Evolutionary conservation across 2,113 vertebrate species (phyloP).

Genomic region (Archocentrus centrarchus): DNA sequence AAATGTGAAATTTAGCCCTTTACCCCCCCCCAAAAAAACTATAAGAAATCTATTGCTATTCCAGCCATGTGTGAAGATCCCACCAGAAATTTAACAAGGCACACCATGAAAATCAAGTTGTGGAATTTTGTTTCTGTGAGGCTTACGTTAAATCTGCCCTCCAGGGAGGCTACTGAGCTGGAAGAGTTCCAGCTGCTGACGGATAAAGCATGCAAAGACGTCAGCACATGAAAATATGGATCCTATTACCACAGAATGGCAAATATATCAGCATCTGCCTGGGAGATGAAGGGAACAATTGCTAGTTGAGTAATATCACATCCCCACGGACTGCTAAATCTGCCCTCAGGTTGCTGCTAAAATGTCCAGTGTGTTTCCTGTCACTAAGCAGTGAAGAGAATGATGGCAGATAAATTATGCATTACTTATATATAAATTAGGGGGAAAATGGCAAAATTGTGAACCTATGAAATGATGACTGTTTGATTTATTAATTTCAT

Average conservation of each 20-base stretch:
- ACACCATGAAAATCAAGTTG: slow-evolving; percentile 50
- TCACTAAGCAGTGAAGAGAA: slow-evolving; percentile 35
- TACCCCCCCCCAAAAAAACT: slow-evolving; percentile 12
- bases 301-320: slow-evolving; percentile 65
- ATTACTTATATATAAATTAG: slow-evolving; percentile 40
- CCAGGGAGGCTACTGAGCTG: slow-evolving; percentile 58
- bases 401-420: slow-evolving; percentile 48
- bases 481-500: not conserved
- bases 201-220: slow-evolving; percentile 59
- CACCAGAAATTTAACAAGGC: slow-evolving; percentile 37
- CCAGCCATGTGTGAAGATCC: slow-evolving; percentile 29
- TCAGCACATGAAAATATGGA: slow-evolving; percentile 69
- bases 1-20: slow-evolving; percentile 45
- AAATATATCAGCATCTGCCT: slow-evolving; percentile 67
- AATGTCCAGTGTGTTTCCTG: slow-evolving; percentile 54
- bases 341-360: slow-evolving; percentile 57
- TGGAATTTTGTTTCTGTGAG: slow-evolving; percentile 40
- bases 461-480: slow-evolving; percentile 4
- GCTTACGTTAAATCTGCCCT: slow-evolving; percentile 60
- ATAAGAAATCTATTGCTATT: slow-evolving; percentile 21
- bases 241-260: slow-evolving; percentile 68
- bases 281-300: slow-evolving; percentile 66
- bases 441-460: not conserved
- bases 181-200: slow-evolving; percentile 58
- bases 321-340: slow-evolving; percentile 53